Percentiles rank a stretch among this genome's conserved stretches.
Conservation (phyloP, 2,797 vertebrate genomes). For the Sebastes oblongus region DNA sequence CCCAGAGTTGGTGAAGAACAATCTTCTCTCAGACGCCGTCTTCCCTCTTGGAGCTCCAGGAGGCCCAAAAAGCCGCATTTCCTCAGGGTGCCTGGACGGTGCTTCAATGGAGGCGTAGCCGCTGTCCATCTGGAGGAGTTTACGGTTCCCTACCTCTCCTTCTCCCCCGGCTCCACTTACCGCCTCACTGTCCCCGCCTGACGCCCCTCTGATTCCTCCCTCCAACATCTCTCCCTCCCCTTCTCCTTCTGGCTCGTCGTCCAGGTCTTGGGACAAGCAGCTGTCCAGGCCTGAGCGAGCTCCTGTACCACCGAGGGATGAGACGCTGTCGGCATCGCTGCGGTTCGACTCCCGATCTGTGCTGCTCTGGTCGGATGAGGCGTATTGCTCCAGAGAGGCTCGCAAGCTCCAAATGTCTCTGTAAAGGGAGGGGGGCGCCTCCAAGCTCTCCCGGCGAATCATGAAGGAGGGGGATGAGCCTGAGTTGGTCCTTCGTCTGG, state of each 20-base stretch:
- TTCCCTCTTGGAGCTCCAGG: constrained; percentile 80
- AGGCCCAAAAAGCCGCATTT: constrained; percentile 80
- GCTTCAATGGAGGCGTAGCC: constrained; percentile 97
- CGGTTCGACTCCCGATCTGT: constrained; percentile 93
- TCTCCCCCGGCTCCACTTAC: constrained; percentile 75
- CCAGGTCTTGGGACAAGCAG: constrained; percentile 85
- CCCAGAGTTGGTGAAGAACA: constrained; percentile 89
- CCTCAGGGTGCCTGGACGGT: constrained; percentile 86
- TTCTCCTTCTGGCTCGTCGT: constrained; percentile 81
- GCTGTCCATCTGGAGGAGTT: constrained; percentile 98
- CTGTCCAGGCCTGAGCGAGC: constrained; percentile 70
- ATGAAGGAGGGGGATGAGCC: constrained; percentile 61
- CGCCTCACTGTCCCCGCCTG: constrained; percentile 50
- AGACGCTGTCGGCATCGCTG: constrained; percentile 91
- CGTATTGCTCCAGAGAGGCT: constrained; percentile 92
- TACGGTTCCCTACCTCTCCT: constrained; percentile 84
- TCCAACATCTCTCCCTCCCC: constrained; percentile 58
- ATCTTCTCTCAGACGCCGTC: constrained; percentile 88
- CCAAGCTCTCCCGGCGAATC: constrained; percentile 73
- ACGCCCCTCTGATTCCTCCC: constrained; percentile 51
- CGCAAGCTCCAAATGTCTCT: constrained; percentile 96
- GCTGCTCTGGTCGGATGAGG: constrained; percentile 92
- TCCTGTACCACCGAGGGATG: constrained; percentile 81
- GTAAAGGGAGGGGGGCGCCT: constrained; percentile 83
- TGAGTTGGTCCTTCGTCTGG: constrained; percentile 53